Evolutionary conservation across 2,113 vertebrate genomes (phyloP).

Genomic region (Poeciliopsis occidentalis): DNA sequence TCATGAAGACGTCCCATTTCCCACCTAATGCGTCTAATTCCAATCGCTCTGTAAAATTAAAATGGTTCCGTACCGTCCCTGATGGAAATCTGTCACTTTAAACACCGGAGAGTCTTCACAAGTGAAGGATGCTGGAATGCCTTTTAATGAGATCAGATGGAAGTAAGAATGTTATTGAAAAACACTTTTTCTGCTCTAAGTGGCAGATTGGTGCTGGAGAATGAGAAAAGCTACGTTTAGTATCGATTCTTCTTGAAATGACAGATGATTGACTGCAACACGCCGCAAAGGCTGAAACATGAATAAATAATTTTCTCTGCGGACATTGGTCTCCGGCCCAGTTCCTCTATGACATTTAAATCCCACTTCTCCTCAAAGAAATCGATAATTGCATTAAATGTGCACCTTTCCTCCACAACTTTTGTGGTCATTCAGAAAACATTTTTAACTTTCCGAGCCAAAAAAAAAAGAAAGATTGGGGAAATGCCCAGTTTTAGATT

Average conservation of each 20-base stretch:
- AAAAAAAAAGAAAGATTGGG: slow-evolving; percentile 37
- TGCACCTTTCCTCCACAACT: slow-evolving; percentile 26
- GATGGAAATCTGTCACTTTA: slow-evolving; percentile 45
- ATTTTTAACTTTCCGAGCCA: slow-evolving; percentile 26
- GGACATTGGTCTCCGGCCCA: slow-evolving; percentile 57
- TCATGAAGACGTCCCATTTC: slow-evolving; percentile 61
- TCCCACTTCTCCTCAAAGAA: slow-evolving; percentile 57
- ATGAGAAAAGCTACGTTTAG: slow-evolving; percentile 32
- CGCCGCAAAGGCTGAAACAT: slow-evolving; percentile 49
- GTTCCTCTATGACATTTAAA: slow-evolving; percentile 68
- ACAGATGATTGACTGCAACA: slow-evolving; percentile 64
- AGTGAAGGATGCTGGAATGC: slow-evolving; percentile 8
- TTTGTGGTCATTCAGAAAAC: slow-evolving; percentile 53
- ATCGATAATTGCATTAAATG: slow-evolving; percentile 73
- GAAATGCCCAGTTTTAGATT: slow-evolving; percentile 69
- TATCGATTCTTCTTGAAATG: slow-evolving; percentile 64
- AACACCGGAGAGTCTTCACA: slow-evolving; percentile 38
- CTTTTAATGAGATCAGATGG: slow-evolving; percentile 34
- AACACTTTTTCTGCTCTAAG: slow-evolving; percentile 20
- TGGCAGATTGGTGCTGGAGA: slow-evolving; percentile 29
- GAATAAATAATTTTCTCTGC: slow-evolving; percentile 59
- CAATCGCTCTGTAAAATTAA: slow-evolving; percentile 40
- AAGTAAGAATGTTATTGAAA: slow-evolving; percentile 26
- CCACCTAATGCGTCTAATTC: slow-evolving; percentile 66
- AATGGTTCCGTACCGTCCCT: slow-evolving; percentile 46